Evolutionary conservation across 2,888 invertebrate genomes (phyloP).

Genomic region (Galeruca laticollis): DNA sequence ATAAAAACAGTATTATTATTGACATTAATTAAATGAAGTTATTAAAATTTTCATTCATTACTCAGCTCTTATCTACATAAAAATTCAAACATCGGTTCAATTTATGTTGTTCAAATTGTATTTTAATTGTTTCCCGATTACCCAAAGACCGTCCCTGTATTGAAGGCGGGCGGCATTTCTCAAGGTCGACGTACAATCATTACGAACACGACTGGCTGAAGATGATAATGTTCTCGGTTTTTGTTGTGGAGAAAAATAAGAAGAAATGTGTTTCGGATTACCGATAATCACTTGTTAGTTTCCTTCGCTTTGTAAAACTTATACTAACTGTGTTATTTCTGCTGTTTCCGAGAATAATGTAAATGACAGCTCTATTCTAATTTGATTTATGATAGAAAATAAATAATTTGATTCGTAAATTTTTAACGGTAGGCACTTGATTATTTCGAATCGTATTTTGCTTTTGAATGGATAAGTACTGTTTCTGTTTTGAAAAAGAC

Average conservation of each 20-base stretch:
- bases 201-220: constrained; percentile 36
- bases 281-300: constrained; percentile 30
- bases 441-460: too few species aligned
- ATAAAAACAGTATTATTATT: too few species aligned
- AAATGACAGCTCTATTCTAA: neutral
- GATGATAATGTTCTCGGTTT: constrained; percentile 39
- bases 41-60: too few species aligned
- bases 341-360: constrained; percentile 22
- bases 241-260: constrained; percentile 32
- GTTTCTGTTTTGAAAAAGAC: too few species aligned
- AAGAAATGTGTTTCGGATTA: constrained; percentile 38
- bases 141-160: neutral
- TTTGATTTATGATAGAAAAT: neutral
- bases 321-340: constrained; percentile 20
- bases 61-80: too few species aligned
- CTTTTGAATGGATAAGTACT: too few species aligned
- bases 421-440: too few species aligned
- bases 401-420: too few species aligned
- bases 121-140: neutral
- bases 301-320: constrained; percentile 6
- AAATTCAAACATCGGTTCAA: too few species aligned
- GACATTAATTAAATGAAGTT: too few species aligned
- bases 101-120: too few species aligned
- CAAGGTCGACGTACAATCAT: constrained; percentile 41
- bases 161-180: constrained; percentile 39